Conservation (phyloP, 1,140 invertebrate genomes). For the Apocrypta bakeri region DNA sequence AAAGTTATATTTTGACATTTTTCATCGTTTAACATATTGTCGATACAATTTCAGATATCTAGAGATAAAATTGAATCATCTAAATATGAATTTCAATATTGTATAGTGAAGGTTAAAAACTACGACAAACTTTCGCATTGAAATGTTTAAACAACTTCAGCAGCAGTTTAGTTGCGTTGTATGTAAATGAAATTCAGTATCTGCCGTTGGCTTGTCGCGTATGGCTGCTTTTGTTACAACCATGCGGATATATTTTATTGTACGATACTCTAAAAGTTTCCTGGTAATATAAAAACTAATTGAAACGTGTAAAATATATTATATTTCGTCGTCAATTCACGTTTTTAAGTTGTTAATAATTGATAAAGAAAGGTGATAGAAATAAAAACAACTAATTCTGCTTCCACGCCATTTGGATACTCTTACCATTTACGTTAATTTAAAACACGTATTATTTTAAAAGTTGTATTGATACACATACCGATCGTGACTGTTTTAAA, state of each 20-base stretch:
- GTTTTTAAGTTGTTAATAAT: constrained; percentile 33
- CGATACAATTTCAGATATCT: neutral
- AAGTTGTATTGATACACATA: too few species aligned
- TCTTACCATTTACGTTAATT: neutral
- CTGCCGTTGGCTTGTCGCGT: neutral
- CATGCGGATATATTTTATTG: neutral
- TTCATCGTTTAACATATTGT: constrained; percentile 10
- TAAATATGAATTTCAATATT: neutral
- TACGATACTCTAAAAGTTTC: constrained; percentile 7
- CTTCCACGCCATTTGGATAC: constrained; percentile 16
- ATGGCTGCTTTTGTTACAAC: constrained; percentile 17
- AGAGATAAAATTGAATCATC: neutral
- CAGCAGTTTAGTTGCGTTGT: neutral
- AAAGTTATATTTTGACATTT: constrained; percentile 9
- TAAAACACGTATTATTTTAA: neutral
- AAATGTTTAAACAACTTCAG: constrained; percentile 31
- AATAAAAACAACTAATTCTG: constrained; percentile 25
- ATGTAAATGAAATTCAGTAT: neutral
- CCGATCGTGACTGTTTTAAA: too few species aligned
- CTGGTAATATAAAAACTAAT: constrained; percentile 27
- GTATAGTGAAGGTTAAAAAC: neutral
- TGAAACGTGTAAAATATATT: constrained; percentile 40
- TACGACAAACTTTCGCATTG: constrained; percentile 13
- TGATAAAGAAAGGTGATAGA: constrained; percentile 27
- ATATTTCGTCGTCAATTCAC: constrained; percentile 7